phyloP scores from a whole-genome alignment of 2,113 vertebrate genomes.

The Aplodontia rufa region DNA sequence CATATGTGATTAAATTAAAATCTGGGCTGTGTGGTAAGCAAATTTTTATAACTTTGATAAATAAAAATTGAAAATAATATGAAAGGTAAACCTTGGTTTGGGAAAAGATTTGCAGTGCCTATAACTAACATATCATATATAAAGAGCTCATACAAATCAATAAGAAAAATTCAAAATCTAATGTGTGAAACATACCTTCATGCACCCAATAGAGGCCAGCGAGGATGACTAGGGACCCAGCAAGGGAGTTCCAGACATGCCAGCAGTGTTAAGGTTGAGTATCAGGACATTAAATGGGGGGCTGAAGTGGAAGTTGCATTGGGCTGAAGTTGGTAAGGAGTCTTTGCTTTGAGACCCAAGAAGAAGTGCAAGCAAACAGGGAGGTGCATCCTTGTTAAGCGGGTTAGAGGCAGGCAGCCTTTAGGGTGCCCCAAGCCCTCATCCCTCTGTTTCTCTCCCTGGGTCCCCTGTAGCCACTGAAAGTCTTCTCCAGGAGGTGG shows the following conservation, averaged over 20 bases:
- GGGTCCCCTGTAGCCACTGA: too few relatives aligned
- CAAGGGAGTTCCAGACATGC: neutral
- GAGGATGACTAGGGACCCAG: neutral
- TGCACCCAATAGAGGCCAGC: neutral
- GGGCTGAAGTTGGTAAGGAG: neutral
- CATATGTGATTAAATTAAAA: too few relatives aligned
- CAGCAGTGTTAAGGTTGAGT: neutral
- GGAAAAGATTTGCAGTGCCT: neutral
- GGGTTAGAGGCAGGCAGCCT: too few relatives aligned
- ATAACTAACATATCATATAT: neutral
- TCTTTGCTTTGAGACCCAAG: neutral
- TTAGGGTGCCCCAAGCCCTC: too few relatives aligned
- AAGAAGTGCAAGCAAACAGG: neutral
- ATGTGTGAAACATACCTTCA: neutral
- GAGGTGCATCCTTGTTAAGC: neutral
- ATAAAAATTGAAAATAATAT: neutral
- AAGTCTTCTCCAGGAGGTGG: neutral
- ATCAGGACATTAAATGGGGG: neutral
- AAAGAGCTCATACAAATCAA: neutral
- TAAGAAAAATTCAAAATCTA: neutral
- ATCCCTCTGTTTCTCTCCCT: neutral
- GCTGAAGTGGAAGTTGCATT: neutral
- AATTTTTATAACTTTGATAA: neutral
- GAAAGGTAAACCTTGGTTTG: neutral
- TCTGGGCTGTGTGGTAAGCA: neutral